phyloP scores from a whole-genome alignment of 1,140 invertebrate species.

The Camponotus vicinus region DNA sequence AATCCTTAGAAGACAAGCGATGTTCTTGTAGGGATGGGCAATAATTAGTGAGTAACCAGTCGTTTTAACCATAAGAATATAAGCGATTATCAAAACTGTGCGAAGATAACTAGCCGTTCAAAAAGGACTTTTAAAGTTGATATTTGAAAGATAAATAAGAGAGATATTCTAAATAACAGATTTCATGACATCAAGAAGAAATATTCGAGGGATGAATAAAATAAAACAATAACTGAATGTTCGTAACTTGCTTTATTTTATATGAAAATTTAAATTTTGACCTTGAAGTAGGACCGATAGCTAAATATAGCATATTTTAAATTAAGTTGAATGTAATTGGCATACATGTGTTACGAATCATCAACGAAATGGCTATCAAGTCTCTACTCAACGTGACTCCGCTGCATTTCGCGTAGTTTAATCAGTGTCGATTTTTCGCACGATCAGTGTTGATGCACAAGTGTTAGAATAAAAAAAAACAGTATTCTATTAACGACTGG shows the following conservation, averaged over 20 bases:
- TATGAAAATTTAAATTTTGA: not conserved
- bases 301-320: not conserved
- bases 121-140: too few species aligned
- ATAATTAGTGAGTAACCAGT: not conserved
- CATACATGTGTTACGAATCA: not conserved
- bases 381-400: not conserved
- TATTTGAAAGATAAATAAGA: too few species aligned
- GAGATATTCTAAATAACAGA: too few species aligned
- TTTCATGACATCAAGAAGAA: too few species aligned
- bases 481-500: not conserved
- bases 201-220: not conserved
- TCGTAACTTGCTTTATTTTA: not conserved
- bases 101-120: not conserved
- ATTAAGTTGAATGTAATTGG: not conserved
- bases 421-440: not conserved
- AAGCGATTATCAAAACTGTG: not conserved
- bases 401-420: not conserved
- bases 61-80: not conserved
- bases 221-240: not conserved
- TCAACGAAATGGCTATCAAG: not conserved
- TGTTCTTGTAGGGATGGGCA: conserved; percentile 52
- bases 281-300: not conserved
- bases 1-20: conserved; percentile 38
- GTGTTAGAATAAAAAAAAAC: not conserved
- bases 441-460: not conserved